These are phyloP conservation scores for Lordiphosa mommai DNA, from an alignment of 1,140 invertebrate species.

Conservation along the genomic window DNA sequence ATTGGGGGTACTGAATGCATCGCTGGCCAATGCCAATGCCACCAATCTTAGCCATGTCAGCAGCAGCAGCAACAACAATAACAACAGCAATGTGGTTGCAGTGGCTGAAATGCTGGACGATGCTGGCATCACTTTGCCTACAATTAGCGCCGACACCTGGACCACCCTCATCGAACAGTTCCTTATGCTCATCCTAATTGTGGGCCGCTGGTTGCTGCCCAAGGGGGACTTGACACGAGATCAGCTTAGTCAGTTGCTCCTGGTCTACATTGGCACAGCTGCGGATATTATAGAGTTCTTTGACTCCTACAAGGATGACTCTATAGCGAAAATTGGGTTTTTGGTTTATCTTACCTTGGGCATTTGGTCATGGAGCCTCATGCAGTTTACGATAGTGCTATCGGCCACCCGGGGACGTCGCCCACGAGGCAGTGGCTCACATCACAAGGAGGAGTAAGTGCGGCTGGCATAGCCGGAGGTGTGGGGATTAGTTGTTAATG, in stretches of 20 bases:
- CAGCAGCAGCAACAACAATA: constrained; percentile 81
- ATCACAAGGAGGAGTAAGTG: constrained; percentile 65
- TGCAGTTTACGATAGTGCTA: constrained; percentile 94
- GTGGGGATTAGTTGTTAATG: not conserved
- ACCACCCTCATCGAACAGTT: constrained; percentile 93
- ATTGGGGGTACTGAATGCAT: constrained; percentile 21
- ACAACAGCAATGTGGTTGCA: constrained; percentile 80
- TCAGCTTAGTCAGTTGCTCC: constrained; percentile 93
- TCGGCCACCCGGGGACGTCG: constrained; percentile 90
- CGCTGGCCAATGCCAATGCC: constrained; percentile 12
- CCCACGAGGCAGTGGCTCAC: constrained; percentile 64
- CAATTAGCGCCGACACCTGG: constrained; percentile 86
- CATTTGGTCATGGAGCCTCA: constrained; percentile 93
- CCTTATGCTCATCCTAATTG: constrained; percentile 92
- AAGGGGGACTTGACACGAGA: constrained; percentile 94
- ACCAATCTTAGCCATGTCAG: constrained; percentile 4
- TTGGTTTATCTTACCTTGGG: constrained; percentile 88
- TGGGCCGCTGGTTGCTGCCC: constrained; percentile 93
- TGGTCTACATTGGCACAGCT: constrained; percentile 92
- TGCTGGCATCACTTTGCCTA: constrained; percentile 56
- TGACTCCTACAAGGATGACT: constrained; percentile 94
- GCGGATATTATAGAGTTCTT: constrained; percentile 98
- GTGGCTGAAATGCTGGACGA: constrained; percentile 55
- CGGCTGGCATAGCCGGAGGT: not conserved
- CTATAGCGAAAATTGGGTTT: constrained; percentile 86